Conservation (phyloP, 1,140 invertebrate genomes). For the Papilio dardanus region DNA sequence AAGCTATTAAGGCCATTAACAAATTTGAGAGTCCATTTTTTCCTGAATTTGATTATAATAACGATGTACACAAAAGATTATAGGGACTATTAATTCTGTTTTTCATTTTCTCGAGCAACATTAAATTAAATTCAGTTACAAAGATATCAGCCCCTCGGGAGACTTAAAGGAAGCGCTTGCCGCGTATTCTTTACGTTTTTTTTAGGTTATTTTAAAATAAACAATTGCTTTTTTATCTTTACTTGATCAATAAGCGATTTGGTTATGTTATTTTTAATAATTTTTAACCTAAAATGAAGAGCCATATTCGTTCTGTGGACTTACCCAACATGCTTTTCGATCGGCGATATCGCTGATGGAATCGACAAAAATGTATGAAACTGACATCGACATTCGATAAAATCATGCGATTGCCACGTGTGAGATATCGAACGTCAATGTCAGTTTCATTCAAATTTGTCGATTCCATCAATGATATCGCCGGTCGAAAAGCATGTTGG, state of each 20-base stretch:
- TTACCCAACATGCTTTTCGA: too few species aligned
- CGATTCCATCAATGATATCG: too few species aligned
- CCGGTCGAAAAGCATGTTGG: too few species aligned
- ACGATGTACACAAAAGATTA: conserved; percentile 22
- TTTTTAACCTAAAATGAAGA: background rate
- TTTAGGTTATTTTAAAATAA: background rate
- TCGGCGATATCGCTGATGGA: too few species aligned
- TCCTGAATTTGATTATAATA: conserved; percentile 16
- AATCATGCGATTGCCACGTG: too few species aligned
- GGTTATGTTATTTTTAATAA: background rate
- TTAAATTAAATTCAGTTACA: conserved; percentile 26
- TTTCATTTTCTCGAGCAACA: conserved; percentile 25
- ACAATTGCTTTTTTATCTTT: background rate
- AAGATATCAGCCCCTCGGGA: conserved; percentile 22
- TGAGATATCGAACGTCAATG: too few species aligned
- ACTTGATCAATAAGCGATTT: background rate
- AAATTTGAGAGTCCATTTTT: background rate
- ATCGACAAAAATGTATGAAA: too few species aligned
- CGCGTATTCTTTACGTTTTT: conserved; percentile 4
- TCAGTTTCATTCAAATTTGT: too few species aligned
- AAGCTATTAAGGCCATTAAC: background rate
- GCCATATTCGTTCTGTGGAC: background rate
- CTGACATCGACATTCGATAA: too few species aligned
- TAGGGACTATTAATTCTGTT: conserved; percentile 17
- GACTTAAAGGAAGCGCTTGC: conserved; percentile 19